phyloP scores from a whole-genome alignment of 2,113 vertebrate species.

The Callochromis pleurospilus region DNA sequence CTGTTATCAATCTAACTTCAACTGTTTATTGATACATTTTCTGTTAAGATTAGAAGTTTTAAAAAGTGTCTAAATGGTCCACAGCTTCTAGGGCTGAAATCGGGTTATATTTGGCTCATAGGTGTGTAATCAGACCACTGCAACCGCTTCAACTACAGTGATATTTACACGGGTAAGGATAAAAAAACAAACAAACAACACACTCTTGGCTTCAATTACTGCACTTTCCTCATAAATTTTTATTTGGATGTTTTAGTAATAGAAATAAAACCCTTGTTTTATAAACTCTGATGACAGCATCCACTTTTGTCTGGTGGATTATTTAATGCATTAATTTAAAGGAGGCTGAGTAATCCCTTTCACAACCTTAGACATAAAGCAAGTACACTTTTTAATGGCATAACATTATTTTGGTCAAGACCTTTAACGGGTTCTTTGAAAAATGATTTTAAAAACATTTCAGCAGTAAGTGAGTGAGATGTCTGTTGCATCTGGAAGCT shows the following conservation, averaged over 20 bases:
- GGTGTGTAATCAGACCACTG: background rate
- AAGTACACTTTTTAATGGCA: background rate
- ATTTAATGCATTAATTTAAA: background rate
- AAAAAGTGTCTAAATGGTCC: background rate
- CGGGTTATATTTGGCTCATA: background rate
- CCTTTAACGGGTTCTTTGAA: background rate
- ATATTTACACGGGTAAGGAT: background rate
- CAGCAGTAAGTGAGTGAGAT: background rate
- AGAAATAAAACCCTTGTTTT: background rate
- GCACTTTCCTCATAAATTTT: background rate
- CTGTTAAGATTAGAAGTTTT: background rate
- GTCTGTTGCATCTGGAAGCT: background rate
- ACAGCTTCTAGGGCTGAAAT: background rate
- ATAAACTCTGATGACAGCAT: background rate
- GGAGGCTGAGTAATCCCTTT: background rate
- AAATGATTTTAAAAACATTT: rapidly evolving
- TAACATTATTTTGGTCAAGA: background rate
- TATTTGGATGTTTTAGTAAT: background rate
- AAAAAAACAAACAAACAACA: background rate
- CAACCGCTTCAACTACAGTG: background rate
- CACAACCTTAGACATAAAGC: background rate
- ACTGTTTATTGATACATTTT: rapidly evolving
- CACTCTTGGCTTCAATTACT: background rate
- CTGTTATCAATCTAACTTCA: background rate
- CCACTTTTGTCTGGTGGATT: background rate